These are phyloP conservation scores for Meiosimyza decipiens DNA, from an alignment of 2,888 invertebrate genomes.

Conservation along the genomic window DNA sequence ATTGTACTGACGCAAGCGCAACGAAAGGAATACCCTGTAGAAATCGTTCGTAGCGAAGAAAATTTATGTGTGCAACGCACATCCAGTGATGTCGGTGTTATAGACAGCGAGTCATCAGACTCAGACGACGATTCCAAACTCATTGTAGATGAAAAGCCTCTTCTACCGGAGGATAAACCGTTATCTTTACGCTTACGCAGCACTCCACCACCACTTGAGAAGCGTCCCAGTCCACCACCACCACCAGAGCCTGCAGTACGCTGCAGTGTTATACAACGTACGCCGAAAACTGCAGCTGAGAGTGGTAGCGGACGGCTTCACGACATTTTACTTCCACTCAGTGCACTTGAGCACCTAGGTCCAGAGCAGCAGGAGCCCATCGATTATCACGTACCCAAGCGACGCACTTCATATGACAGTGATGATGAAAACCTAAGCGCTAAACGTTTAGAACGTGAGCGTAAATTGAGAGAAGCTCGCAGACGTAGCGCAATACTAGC, in stretches of 20 bases:
- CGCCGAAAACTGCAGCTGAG: conserved; percentile 69
- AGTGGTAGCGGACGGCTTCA: conserved; percentile 35
- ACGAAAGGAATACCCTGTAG: conserved; percentile 78
- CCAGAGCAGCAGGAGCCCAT: conserved; percentile 89
- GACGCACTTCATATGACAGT: conserved; percentile 69
- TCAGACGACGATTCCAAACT: conserved; percentile 70
- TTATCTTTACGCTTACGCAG: conserved; percentile 70
- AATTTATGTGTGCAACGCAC: conserved; percentile 39
- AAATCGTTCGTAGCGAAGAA: conserved; percentile 51
- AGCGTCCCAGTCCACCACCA: conserved; percentile 71
- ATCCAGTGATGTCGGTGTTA: conserved; percentile 57
- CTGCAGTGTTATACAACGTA: conserved; percentile 86
- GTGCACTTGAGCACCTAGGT: conserved; percentile 68
- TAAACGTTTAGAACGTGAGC: conserved; percentile 69
- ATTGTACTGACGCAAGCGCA: conserved; percentile 85
- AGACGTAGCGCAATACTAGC: conserved; percentile 76
- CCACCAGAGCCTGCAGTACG: conserved; percentile 76
- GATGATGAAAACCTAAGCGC: conserved; percentile 58
- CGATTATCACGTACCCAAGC: conserved; percentile 88
- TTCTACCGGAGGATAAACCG: conserved; percentile 73
- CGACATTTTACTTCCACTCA: conserved; percentile 70
- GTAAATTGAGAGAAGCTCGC: conserved; percentile 76
- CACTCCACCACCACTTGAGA: conserved; percentile 68
- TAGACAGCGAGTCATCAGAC: conserved; percentile 45
- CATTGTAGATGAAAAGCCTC: conserved; percentile 75